Evolutionary conservation across 1,140 invertebrate genomes (phyloP).

Genomic region (Panagrolaimus sp.): DNA sequence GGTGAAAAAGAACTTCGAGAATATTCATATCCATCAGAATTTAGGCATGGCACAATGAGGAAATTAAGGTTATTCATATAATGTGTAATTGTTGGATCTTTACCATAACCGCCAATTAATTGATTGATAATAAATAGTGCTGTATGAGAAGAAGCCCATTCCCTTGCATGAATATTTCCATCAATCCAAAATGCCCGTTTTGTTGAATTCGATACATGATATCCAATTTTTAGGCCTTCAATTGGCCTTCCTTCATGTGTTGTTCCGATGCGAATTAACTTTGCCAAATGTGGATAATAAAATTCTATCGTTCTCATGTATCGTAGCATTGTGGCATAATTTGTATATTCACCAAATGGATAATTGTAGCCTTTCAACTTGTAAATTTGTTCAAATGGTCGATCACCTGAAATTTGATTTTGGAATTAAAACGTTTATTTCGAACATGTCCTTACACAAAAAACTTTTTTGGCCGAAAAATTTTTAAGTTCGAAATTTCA

Average conservation of each 20-base stretch:
- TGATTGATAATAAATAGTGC: constrained; percentile 57
- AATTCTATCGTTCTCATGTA: constrained; percentile 49
- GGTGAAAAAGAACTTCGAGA: constrained; percentile 41
- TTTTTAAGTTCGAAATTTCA: too few species aligned
- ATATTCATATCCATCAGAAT: constrained; percentile 64
- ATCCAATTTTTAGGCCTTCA: constrained; percentile 52
- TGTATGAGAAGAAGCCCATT: constrained; percentile 56
- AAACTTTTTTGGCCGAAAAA: too few species aligned
- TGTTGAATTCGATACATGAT: constrained; percentile 31
- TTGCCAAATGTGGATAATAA: constrained; percentile 51
- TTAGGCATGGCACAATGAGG: constrained; percentile 67
- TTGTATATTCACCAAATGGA: constrained; percentile 49
- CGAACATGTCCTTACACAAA: too few species aligned
- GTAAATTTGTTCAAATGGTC: constrained; percentile 16
- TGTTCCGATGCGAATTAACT: constrained; percentile 47
- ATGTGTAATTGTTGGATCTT: constrained; percentile 50
- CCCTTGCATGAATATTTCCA: constrained; percentile 56
- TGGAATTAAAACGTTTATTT: too few species aligned
- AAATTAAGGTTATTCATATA: constrained; percentile 61
- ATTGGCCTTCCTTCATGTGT: constrained; percentile 57
- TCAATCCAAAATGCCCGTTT: constrained; percentile 56
- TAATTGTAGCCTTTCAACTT: constrained; percentile 39
- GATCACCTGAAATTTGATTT: background rate
- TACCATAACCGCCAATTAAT: constrained; percentile 55
- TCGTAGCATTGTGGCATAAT: constrained; percentile 45